Evolutionary conservation across 2,888 invertebrate species (phyloP).

Genomic region (Biston stratarius): DNA sequence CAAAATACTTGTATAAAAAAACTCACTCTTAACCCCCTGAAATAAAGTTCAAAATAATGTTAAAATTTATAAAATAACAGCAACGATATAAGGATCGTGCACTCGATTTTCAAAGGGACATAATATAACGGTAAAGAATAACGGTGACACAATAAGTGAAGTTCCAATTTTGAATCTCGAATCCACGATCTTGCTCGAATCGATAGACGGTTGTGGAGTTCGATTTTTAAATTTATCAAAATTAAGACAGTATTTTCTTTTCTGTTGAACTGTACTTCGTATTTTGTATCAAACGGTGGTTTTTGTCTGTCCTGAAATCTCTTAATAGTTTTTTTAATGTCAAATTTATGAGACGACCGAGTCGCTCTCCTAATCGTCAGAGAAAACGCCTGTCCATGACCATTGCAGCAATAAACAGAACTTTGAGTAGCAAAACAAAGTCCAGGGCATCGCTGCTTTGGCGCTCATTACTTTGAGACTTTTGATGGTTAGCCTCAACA

Average conservation of each 20-base stretch:
- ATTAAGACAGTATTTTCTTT: neutral
- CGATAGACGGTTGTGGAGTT: conserved; percentile 36
- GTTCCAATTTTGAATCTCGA: conserved; percentile 59
- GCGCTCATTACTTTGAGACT: too few relatives aligned
- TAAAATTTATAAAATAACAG: conserved; percentile 41
- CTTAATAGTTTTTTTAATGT: too few relatives aligned
- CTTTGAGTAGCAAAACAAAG: too few relatives aligned
- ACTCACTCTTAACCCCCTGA: neutral
- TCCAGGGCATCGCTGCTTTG: too few relatives aligned
- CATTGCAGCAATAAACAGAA: too few relatives aligned
- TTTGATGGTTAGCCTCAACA: too few relatives aligned
- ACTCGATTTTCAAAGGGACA: conserved; percentile 74
- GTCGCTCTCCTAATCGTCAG: too few relatives aligned
- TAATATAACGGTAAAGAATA: conserved; percentile 75
- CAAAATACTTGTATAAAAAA: neutral
- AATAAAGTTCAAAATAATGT: conserved; percentile 12
- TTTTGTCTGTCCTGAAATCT: too few relatives aligned
- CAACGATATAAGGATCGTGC: conserved; percentile 37
- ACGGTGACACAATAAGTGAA: conserved; percentile 72
- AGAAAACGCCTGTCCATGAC: too few relatives aligned
- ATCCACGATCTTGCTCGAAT: conserved; percentile 55
- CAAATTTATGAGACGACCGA: too few relatives aligned
- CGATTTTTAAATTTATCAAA: neutral
- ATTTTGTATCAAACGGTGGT: too few relatives aligned
- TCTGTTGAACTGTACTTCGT: neutral